Base-by-base conservation (phyloP, 2,888 invertebrate species). In the Papilio elwesi region DNA sequence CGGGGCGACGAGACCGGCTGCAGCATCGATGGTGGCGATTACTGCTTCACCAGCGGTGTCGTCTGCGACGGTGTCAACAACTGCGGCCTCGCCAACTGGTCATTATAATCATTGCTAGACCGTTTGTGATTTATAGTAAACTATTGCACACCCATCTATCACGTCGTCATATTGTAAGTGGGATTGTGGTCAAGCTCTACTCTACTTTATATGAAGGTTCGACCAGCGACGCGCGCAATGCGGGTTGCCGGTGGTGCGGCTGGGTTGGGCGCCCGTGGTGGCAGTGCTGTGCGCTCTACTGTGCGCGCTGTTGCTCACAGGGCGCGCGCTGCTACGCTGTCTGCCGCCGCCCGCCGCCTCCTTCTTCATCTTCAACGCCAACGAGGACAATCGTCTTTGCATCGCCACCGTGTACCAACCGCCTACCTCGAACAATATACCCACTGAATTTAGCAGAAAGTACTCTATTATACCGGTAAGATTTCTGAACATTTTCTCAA, bases 51-150 rank as follows among this genome's bases (percentile, higher is more conserved):
- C 7, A 88, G 81, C 26, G 91, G 90, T 0, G 90, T 90, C 0
- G 89, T 90, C 0, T 93, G 93, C 74, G 93, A 93, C 63, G 93
- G 93, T 16, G 91, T 93, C 67, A 90, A 89, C 72, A 91, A 93
- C 78, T 93, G 93, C 69, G 93, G 92, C 0, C 86, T 89, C 6
- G 77, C 78, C 11, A 89, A 92, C 76, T 93, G 93, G 92, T 93
- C 10, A n/a, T 26, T 38, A 43, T 43, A 43, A 43, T 7, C 7
- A 43, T 43, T 43, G 7, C 7, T 43, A n/a, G n/a, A n/a, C n/a
- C n/a, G n/a, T n/a, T n/a, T n/a, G n/a, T n/a, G n/a, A n/a, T n/a
- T n/a, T n/a, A n/a, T n/a, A n/a, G n/a, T n/a, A n/a, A n/a, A 43
- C 6, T 43, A 6, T 43, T 43, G 43, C 7, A n/a, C n/a, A n/a